Evolutionary conservation across 2,888 invertebrate species (phyloP), one percentile per base, ranked within the genome.

Genomic region (Galerucella nymphaeae): DNA sequence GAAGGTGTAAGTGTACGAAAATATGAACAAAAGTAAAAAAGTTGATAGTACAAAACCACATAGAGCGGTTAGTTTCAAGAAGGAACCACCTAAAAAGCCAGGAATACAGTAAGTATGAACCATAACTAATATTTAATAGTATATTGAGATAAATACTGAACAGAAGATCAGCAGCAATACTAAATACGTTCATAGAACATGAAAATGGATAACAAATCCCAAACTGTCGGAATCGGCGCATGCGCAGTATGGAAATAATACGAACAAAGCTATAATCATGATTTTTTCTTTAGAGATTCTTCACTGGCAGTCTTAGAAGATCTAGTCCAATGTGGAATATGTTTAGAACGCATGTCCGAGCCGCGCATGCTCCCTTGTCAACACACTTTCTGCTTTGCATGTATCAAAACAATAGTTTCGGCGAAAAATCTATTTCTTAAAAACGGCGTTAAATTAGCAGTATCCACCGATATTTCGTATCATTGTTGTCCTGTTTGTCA

Each of bases 301-400:
- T 85, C 86, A 1, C 68, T 88, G 6, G 87, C 87, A 14, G 89
- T 89, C 0, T 86, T 91, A 65, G 89, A 90, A 80, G 91, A 91
- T 72, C 80, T 91, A 71, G 87, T 91, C 16, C 89, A 90, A 84
- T 92, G 92, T 79, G 87, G 90, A 1, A 84, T 91, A 45, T 92
- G 92, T 73, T 83, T 90, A 74, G 89, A 90, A 76, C 86, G 88
- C 38, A 84, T 91, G 8, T 86, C 87, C 76, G 88, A 89, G 58
- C 90, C 91, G 1, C 89, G 89, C 83, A 91, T 91, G 91, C 84
- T 92, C 78, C 89, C 90, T 0, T 92, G 92, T 79, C 91, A 91
- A 78, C 92, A 92, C 80, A 92, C 91, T 1, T 92, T 92, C 83
- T 92, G 92, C 75, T 84, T 88, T 71, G 85, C 87, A 2, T 92